Evolutionary conservation across 2,888 invertebrate genomes (phyloP).

Genomic region (Trachelus tabidus): DNA sequence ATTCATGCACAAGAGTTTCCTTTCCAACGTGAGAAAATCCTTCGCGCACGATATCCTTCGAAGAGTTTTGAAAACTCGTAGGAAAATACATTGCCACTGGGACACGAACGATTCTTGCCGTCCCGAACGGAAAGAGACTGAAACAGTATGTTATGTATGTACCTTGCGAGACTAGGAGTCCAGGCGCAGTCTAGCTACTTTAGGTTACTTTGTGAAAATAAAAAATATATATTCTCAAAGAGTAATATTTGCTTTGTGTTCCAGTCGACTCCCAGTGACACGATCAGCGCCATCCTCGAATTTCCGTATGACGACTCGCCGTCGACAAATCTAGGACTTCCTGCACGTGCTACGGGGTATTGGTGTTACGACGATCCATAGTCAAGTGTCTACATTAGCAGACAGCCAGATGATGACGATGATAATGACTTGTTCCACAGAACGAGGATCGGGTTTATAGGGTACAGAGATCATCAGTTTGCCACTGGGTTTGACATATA

Average conservation of each 20-base stretch:
- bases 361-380: constrained; percentile 31
- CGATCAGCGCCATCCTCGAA: background rate
- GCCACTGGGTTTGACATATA: background rate
- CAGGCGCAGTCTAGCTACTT: too few relatives aligned
- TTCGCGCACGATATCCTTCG: background rate
- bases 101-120: background rate
- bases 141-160: background rate
- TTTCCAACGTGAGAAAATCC: background rate
- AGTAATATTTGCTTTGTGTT: background rate
- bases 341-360: constrained; percentile 41
- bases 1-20: background rate
- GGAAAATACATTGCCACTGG: background rate
- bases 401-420: background rate
- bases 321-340: constrained; percentile 40
- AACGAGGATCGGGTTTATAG: background rate
- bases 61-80: background rate
- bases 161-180: too few relatives aligned
- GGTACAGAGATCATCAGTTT: background rate
- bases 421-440: background rate
- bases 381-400: background rate
- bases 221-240: background rate
- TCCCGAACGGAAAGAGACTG: background rate
- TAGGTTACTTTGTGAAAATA: background rate
- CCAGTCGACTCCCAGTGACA: background rate
- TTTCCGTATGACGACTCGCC: constrained; percentile 26